Percentiles rank a stretch among this genome's conserved stretches.
phyloP scores from a whole-genome alignment of 2,797 vertebrate species.

The Microchirus variegatus region DNA sequence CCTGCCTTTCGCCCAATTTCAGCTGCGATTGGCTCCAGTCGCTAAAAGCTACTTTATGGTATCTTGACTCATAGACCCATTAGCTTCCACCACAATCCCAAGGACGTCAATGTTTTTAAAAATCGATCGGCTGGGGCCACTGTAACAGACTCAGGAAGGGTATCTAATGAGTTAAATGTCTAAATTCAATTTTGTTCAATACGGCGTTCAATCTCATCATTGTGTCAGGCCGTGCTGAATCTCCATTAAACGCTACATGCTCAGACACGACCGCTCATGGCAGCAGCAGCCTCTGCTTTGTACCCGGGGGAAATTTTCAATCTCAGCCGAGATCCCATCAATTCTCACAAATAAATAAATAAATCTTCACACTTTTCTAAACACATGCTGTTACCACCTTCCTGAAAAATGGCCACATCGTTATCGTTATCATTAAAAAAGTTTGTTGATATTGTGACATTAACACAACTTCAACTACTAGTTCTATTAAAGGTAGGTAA shows the following conservation, averaged over 20 bases:
- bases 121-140: not conserved
- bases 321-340: conserved; percentile 70
- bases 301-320: conserved; percentile 55
- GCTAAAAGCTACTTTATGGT: not conserved
- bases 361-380: conserved; percentile 29
- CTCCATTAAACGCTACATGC: conserved; percentile 42
- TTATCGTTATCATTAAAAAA: no score
- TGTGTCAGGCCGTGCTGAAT: conserved; percentile 38
- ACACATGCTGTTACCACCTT: not conserved
- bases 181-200: conserved; percentile 7
- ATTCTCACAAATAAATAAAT: conserved; percentile 58
- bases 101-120: not conserved
- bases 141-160: not conserved
- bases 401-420: no score
- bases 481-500: no score
- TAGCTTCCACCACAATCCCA: not conserved
- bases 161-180: conserved; percentile 11
- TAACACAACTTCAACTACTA: no score
- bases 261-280: conserved; percentile 52
- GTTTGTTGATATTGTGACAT: no score
- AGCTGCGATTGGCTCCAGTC: no score
- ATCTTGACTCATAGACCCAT: not conserved
- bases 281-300: conserved; percentile 24
- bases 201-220: conserved; percentile 35
- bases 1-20: no score